Conservation (phyloP, 2,113 vertebrate genomes). For the Cyphomyrus discorhynchus region DNA sequence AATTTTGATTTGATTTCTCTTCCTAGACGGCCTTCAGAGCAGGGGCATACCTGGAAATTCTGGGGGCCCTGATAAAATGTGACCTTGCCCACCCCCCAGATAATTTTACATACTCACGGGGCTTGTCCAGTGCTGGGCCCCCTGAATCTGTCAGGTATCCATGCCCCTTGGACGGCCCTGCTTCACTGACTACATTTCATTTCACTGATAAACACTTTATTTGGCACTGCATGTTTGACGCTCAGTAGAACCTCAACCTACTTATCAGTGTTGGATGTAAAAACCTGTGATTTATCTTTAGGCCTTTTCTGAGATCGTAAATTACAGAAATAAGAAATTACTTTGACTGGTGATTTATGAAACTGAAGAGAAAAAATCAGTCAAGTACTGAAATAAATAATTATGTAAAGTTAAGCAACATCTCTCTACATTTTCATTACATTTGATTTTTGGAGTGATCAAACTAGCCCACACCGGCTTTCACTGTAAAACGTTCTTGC, state of each 20-base stretch:
- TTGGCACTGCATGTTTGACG: neutral
- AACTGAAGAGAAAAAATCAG: neutral
- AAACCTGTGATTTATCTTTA: neutral
- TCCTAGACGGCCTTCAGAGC: neutral
- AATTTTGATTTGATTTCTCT: neutral
- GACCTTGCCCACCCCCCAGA: neutral
- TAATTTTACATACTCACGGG: neutral
- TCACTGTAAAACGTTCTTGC: neutral
- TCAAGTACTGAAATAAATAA: neutral
- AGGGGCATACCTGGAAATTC: neutral
- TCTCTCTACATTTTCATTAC: neutral
- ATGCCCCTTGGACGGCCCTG: neutral
- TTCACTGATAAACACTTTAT: neutral
- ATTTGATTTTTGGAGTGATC: neutral
- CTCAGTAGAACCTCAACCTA: neutral
- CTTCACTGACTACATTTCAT: neutral
- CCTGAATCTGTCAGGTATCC: neutral
- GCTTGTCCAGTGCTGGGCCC: neutral
- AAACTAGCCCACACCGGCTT: neutral
- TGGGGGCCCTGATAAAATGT: neutral
- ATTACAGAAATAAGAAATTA: neutral
- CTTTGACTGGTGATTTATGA: neutral
- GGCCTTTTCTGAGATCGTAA: neutral
- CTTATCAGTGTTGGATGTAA: neutral
- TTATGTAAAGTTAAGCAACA: neutral